A percentile compares a stretch with the other conserved stretches of the same genome.
Evolutionary conservation across 2,797 vertebrate species (phyloP).

Genomic region (Sebastes hubbsi): DNA sequence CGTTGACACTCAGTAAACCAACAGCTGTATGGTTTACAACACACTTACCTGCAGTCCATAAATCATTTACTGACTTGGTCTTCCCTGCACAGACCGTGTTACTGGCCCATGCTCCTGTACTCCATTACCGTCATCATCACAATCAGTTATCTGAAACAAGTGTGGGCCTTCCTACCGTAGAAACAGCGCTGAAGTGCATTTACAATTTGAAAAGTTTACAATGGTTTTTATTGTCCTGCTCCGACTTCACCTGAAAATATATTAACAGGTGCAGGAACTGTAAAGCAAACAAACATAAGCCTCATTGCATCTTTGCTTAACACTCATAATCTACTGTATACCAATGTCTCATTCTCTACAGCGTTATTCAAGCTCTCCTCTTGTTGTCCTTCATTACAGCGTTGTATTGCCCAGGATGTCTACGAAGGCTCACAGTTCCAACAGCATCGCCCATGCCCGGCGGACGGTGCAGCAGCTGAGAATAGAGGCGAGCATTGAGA

Average conservation of each 20-base stretch:
- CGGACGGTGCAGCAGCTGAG: slow-evolving; percentile 92
- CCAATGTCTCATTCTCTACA: neutral
- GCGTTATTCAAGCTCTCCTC: neutral
- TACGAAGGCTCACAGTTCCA: slow-evolving; percentile 89
- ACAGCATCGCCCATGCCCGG: slow-evolving; percentile 88
- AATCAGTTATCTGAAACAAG: neutral
- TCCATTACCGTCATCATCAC: neutral
- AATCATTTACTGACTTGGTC: neutral
- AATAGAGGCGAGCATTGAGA: slow-evolving; percentile 92
- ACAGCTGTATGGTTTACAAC: neutral
- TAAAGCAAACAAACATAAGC: neutral
- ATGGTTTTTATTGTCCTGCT: neutral
- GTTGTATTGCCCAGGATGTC: slow-evolving; percentile 85
- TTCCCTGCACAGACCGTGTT: neutral
- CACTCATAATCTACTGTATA: neutral
- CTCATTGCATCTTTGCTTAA: neutral
- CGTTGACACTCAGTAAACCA: neutral
- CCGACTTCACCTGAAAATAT: neutral
- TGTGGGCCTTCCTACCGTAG: neutral
- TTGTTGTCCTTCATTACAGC: slow-evolving; percentile 35
- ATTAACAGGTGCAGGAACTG: neutral
- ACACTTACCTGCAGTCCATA: neutral
- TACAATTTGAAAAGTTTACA: neutral
- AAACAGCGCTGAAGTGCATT: neutral
- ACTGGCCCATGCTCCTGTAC: neutral